phyloP scores from a whole-genome alignment of 1,140 invertebrate genomes.

The Pseudomyrmex cubaensis region DNA sequence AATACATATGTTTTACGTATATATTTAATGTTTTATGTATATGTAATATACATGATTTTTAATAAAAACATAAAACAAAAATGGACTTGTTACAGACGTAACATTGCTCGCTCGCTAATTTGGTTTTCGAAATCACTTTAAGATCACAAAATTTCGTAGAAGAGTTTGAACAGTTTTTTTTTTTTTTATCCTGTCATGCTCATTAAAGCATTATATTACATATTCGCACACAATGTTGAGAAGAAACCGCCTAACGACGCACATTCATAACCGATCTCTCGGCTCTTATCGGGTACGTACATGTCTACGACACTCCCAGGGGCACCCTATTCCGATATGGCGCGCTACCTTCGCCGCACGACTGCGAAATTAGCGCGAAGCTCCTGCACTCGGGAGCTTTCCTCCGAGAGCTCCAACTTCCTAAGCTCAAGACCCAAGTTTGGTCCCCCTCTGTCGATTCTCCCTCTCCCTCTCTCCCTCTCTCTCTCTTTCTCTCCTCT shows the following conservation, averaged over 20 bases:
- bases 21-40: no score
- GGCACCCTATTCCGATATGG: constrained; percentile 62
- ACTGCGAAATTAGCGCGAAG: constrained; percentile 70
- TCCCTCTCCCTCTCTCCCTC: background rate
- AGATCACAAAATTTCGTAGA: background rate
- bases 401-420: constrained; percentile 57
- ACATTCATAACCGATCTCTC: constrained; percentile 61
- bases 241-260: constrained; percentile 44
- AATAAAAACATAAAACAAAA: no score
- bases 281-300: constrained; percentile 62
- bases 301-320: constrained; percentile 61
- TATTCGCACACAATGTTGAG: constrained; percentile 10
- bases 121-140: background rate
- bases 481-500: background rate
- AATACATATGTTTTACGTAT: no score
- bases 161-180: background rate
- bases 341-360: constrained; percentile 55
- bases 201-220: constrained; percentile 6
- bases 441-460: constrained; percentile 47
- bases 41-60: no score
- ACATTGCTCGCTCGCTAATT: background rate
- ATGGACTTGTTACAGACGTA: no score
- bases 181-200: background rate
- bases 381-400: constrained; percentile 40
- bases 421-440: constrained; percentile 67